Evolutionary conservation across 2,113 vertebrate species (phyloP), one percentile per base, ranked within the genome.

Genomic region (Alaudala cheleensis): DNA sequence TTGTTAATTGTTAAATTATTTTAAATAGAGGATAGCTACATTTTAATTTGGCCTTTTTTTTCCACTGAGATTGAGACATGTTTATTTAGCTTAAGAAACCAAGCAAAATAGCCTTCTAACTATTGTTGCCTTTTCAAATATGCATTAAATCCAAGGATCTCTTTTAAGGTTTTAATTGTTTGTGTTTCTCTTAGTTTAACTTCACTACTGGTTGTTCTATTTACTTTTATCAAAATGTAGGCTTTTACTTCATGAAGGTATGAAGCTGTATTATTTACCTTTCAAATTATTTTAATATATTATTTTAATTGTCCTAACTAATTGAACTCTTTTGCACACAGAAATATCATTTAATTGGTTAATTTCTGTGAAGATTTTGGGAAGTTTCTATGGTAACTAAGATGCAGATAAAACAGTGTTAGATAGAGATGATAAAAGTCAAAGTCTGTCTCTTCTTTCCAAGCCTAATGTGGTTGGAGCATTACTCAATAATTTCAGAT

Each of bases 271-370:
- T 28, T 73, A 86, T 60, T 81, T 44, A 66, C n/a, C 56, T 97
- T 96, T 93, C 81, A 95, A 90, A 69, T 93, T 62, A 86, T 88
- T 97, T 89, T 90, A 92, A 95, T 90, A 70, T 93, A 96, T 91
- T 93, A 86, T 83, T 96, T 96, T 97, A 97, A 96, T 96, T 97
- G 77, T 72, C 79, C 78, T 81, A 96, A 97, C 96, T 95, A 97
- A 96, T 82, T 82, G 47, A 92, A 78, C 67, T 89, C 40, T 51
- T 97, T 96, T 92, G 64, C 84, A 93, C 71, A 88, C 8, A 89
- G 81, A 96, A 96, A 96, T 74, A 73, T 29, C 21, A 87, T 88
- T 96, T 94, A 66, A 50, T 93, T 96, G 65, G 93, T 96, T 95
- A 70, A 78, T 81, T 94, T 78, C 53, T 76, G 40, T 56, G 22